Base-by-base conservation (phyloP, 1,140 invertebrate species). In the Asobara japonica region DNA sequence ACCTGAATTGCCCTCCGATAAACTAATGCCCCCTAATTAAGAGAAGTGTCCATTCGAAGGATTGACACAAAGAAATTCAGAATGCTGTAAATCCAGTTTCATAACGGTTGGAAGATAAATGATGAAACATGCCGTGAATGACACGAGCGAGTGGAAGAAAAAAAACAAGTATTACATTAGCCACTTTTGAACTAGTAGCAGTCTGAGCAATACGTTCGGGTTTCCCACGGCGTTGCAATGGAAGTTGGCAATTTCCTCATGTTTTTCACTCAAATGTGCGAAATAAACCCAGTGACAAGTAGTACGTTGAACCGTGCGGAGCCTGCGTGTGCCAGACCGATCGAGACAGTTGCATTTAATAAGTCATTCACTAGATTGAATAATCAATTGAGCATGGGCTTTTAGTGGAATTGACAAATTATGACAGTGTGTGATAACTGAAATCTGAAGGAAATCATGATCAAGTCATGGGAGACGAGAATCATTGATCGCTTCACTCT, bases 391-490 rank as follows among this genome's bases (percentile, higher is more conserved):
- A 7, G n/a, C n/a, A 6, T 25, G 25, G 22, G 51, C 51, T 56
- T 56, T 56, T 25, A 56, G 51, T 1, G 51, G 18, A 27, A 56
- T 56, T 56, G 51, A 56, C 25, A 56, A 56, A 56, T 56, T 56
- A 56, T 27, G 51, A 16, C 18, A 16, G 41, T 45, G 38, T 60
- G 30, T 45, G 67, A 56, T 27, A 27, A 41, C 10, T 10, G 18
- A 33, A 25, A 20, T 41, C 69, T 33, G 41, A 76, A 75, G 76
- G 65, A 77, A 27, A 27, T 22, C 25, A 18, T 71, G 67, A 56
- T 73, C 16, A 80, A 80, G 30, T 56, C 48, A 33, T 80, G 79
- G 79, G 79, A 80, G 51, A 72, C 64, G 20, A 75, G 79, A 41
- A 80, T 75, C 13, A 22, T 80, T 65, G 73, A 75, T 61, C 75